Evolutionary conservation across 2,797 vertebrate species (phyloP).

Genomic region (Menidia menidia): DNA sequence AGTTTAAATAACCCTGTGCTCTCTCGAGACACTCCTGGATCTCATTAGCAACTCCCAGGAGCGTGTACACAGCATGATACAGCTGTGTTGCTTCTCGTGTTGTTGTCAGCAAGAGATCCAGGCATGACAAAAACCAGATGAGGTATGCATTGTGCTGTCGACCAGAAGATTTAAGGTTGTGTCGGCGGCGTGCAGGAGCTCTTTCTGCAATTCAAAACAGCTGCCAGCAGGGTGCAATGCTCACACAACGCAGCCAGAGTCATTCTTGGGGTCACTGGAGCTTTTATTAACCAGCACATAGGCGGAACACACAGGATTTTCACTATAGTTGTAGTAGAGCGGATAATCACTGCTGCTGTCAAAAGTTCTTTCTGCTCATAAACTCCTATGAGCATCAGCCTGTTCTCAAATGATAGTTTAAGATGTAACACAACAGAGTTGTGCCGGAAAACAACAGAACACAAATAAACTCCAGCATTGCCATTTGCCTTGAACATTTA

Average conservation of each 20-base stretch:
- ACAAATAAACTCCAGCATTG: neutral
- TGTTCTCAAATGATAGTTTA: slow-evolving; percentile 1
- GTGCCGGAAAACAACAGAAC: neutral
- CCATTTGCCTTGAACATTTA: slow-evolving; percentile 16
- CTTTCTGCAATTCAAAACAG: slow-evolving; percentile 44
- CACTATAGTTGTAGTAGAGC: neutral
- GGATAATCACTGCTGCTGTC: neutral
- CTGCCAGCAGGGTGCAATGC: slow-evolving; percentile 75
- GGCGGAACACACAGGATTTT: slow-evolving; percentile 9
- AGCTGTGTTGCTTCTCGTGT: slow-evolving; percentile 35
- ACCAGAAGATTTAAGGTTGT: slow-evolving; percentile 13
- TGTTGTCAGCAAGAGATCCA: slow-evolving; percentile 16
- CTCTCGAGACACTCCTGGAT: slow-evolving; percentile 27
- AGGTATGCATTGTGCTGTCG: slow-evolving; percentile 16
- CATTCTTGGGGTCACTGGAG: slow-evolving; percentile 1
- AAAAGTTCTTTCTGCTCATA: slow-evolving; percentile 3
- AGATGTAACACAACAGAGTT: slow-evolving; percentile 13
- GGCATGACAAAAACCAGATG: slow-evolving; percentile 26
- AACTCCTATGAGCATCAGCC: neutral
- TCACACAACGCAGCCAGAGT: slow-evolving; percentile 46
- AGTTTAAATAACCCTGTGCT: neutral
- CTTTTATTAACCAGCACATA: neutral
- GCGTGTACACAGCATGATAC: neutral
- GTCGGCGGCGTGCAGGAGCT: slow-evolving; percentile 5
- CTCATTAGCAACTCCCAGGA: slow-evolving; percentile 9